Base-by-base conservation (phyloP, 2,888 invertebrate genomes). In the Pollenia amentaria region DNA sequence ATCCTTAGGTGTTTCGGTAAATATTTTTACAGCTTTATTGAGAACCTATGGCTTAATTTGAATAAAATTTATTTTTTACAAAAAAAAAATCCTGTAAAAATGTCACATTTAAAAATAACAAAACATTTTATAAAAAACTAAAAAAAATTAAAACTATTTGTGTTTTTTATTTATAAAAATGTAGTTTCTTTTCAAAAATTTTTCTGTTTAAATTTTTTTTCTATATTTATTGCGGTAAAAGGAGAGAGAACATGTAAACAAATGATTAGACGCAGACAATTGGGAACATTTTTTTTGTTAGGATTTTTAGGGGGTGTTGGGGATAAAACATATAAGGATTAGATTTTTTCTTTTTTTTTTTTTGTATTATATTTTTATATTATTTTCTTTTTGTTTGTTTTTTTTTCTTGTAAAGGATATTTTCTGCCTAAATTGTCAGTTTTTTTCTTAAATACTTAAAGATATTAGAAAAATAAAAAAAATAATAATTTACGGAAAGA, bases 251-350 rank as follows among this genome's bases (percentile, higher is more conserved):
- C 87, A 87, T 90, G 88, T 91, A 92, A 95, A 95, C 96, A 95
- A 95, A 96, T 96, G 96, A 95, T 90, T 96, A 95, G 96, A 96
- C 96, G 96, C 95, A 96, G 96, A 96, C 96, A 96, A 95, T 90
- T 95, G 95, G 96, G 95, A 95, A 95, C 94, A 94, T 94, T 90
- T 89, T 90, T 89, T 87, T 64, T 82, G 16, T 55, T 70, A 67
- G 70, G 73, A 73, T 85, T 84, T 88, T 83, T 85, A 76, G 89
- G 89, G 90, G 94, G 51, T 75, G 94, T 94, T 16, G 80, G 64
- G 87, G 80, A 85, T 72, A 42, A 75, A 87, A 87, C 87, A 87
- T 85, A 83, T 87, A 87, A 42, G 88, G 85, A 85, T 86, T 77
- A 72, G 65, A 70, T 76, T 29, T 77, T 67, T 67, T 79, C 75